These are phyloP conservation scores for Ursus arctos DNA, from an alignment of 2,113 vertebrate species.

Conservation along the genomic window DNA sequence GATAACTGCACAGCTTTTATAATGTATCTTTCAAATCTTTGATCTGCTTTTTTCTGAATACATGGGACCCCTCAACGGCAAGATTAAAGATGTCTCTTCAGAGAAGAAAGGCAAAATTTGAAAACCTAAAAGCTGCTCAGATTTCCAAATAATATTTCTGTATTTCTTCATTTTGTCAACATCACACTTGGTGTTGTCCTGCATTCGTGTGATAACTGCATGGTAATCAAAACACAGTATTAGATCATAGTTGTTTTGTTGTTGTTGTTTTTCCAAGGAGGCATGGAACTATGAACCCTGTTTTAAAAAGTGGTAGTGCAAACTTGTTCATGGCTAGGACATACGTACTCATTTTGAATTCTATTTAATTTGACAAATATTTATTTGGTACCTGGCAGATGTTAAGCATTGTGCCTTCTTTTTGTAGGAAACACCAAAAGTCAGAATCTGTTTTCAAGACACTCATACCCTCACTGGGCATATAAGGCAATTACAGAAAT, in stretches of 20 bases:
- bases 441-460: not conserved
- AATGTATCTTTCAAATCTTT: constrained; percentile 74
- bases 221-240: constrained; percentile 17
- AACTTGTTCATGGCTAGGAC: not conserved
- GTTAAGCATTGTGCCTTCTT: constrained; percentile 7
- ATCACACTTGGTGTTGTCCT: not conserved
- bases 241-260: not conserved
- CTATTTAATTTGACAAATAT: constrained; percentile 58
- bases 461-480: not conserved
- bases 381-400: constrained; percentile 6
- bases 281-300: not conserved
- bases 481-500: not conserved
- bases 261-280: constrained; percentile 7
- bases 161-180: constrained; percentile 72
- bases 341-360: not conserved
- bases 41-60: constrained; percentile 72
- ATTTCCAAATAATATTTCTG: constrained; percentile 74
- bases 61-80: constrained; percentile 54
- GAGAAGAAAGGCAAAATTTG: constrained; percentile 65
- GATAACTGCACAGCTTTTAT: constrained; percentile 75
- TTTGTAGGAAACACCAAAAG: constrained; percentile 7
- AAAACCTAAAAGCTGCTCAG: constrained; percentile 69
- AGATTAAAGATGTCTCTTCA: constrained; percentile 75
- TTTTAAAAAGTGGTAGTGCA: constrained; percentile 16
- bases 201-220: constrained; percentile 52